Evolutionary conservation across 2,113 vertebrate genomes (phyloP).

Genomic region (Periophthalmodon schlosseri): DNA sequence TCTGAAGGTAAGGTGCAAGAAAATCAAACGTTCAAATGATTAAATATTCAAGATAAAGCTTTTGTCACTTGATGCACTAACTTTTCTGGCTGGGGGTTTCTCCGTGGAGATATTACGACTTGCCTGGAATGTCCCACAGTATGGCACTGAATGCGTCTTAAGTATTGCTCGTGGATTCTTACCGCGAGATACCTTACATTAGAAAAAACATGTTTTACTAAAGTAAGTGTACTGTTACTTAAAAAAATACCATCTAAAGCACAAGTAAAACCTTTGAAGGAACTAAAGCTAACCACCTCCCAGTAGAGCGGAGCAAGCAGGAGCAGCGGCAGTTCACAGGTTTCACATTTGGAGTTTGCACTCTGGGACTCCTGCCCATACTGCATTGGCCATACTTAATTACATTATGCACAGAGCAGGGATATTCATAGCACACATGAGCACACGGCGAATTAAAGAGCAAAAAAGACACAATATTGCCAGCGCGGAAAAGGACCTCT

Average conservation of each 20-base stretch:
- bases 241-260: background rate
- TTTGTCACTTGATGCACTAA: no score
- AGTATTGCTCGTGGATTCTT: no score
- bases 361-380: slow-evolving; percentile 75
- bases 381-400: slow-evolving; percentile 83
- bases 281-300: background rate
- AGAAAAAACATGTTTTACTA: background rate
- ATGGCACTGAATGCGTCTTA: no score
- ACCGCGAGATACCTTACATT: no score
- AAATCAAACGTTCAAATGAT: no score
- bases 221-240: background rate
- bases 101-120: no score
- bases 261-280: background rate
- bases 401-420: slow-evolving; percentile 71
- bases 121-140: no score
- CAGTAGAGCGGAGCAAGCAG: slow-evolving; percentile 16
- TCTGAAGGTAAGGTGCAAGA: no score
- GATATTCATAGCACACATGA: slow-evolving; percentile 67
- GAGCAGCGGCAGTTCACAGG: slow-evolving; percentile 70
- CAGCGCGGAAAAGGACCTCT: slow-evolving; percentile 72
- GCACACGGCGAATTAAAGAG: slow-evolving; percentile 50
- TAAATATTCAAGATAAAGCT: no score
- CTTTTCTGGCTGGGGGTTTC: no score
- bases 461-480: slow-evolving; percentile 61
- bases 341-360: slow-evolving; percentile 79